Conservation (phyloP, 1,140 invertebrate species). For the Brachionus calyciflorus region DNA sequence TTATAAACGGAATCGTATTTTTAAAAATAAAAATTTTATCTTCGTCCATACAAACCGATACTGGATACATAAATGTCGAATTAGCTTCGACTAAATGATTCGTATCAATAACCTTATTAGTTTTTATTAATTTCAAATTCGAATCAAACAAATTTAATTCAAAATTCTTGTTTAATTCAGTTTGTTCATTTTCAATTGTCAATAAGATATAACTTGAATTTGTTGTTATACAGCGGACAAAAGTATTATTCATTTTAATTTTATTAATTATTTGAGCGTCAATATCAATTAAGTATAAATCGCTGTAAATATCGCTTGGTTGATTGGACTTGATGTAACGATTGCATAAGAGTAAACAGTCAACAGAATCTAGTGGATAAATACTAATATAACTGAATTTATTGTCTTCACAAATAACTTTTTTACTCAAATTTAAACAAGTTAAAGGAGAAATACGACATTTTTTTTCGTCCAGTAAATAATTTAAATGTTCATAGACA, state of each 20-base stretch:
- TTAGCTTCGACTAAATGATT: background rate
- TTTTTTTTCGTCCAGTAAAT: background rate
- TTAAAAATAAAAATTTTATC: constrained; percentile 25
- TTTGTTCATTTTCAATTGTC: background rate
- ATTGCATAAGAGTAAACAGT: background rate
- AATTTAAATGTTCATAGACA: background rate
- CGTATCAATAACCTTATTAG: background rate
- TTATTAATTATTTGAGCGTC: background rate
- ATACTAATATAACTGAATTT: background rate
- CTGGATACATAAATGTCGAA: background rate
- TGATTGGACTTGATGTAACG: background rate
- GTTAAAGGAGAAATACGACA: background rate
- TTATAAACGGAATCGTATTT: constrained; percentile 24
- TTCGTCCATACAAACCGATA: background rate
- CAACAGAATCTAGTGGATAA: background rate
- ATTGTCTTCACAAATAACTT: background rate
- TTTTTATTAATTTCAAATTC: background rate
- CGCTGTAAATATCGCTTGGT: background rate
- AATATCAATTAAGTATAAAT: background rate
- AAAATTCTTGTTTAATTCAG: background rate
- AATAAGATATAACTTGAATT: constrained; percentile 22
- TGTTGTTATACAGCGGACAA: constrained; percentile 10
- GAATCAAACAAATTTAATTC: constrained; percentile 15
- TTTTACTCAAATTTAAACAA: background rate
- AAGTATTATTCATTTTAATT: background rate